A percentile compares a stretch with the other conserved stretches of the same genome.
These are phyloP conservation scores for Drosophila rhopaloa DNA, from an alignment of 1,140 invertebrate genomes.

Conservation along the genomic window DNA sequence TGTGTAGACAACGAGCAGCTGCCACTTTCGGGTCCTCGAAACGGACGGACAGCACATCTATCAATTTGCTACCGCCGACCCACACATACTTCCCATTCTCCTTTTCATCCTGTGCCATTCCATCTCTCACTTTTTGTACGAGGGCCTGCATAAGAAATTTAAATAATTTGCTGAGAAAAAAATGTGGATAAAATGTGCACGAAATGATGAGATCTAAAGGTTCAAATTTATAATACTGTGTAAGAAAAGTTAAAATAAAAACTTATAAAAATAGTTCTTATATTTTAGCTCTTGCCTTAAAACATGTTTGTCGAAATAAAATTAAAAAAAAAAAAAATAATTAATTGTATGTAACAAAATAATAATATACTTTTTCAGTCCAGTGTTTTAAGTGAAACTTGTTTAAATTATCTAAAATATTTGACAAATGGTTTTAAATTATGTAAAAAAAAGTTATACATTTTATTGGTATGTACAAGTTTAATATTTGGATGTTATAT, in stretches of 20 bases:
- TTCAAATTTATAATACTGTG: slow-evolving; percentile 1
- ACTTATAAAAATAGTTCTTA: not conserved
- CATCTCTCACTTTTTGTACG: slow-evolving; percentile 33
- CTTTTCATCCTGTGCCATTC: slow-evolving; percentile 20
- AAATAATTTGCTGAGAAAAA: slow-evolving; percentile 65
- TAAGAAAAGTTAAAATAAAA: not conserved
- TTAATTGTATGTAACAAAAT: no score
- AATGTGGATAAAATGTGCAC: slow-evolving; percentile 6
- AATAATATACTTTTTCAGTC: no score
- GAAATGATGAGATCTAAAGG: not conserved
- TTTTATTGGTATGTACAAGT: no score
- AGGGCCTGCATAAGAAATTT: slow-evolving; percentile 60
- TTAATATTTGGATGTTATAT: no score
- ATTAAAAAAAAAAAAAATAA: no score
- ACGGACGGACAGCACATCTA: slow-evolving; percentile 47
- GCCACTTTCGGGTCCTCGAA: slow-evolving; percentile 39
- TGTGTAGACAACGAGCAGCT: slow-evolving; percentile 56
- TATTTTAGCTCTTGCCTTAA: no score
- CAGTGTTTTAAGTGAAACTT: no score
- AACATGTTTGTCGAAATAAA: no score
- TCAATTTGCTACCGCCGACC: slow-evolving; percentile 58
- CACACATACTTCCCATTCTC: slow-evolving; percentile 40
- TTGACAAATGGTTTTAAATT: no score
- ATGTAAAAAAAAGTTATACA: no score
- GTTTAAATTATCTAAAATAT: no score